These are phyloP conservation scores for Anser cygnoides DNA, from an alignment of 2,113 vertebrate genomes.

Conservation along the genomic window DNA sequence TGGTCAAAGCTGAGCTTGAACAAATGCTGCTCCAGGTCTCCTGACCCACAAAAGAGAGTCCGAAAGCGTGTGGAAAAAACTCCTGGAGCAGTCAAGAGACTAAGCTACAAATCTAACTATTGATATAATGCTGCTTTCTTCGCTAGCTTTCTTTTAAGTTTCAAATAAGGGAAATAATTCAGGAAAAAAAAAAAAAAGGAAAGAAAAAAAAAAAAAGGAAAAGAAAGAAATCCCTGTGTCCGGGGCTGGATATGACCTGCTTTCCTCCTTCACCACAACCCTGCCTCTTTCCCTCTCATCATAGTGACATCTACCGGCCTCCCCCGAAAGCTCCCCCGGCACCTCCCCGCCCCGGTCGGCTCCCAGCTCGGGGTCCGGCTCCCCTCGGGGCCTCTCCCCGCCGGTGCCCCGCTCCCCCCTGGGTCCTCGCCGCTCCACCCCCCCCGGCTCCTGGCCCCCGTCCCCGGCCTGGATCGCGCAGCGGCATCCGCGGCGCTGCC, in stretches of 20 bases:
- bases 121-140: neutral
- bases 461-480: too few relatives aligned
- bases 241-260: neutral
- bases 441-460: too few relatives aligned
- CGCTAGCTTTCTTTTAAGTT: neutral
- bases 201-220: too few relatives aligned
- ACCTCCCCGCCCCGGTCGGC: neutral
- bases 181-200: fast-evolving
- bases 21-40: neutral
- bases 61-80: neutral
- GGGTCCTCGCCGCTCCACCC: too few relatives aligned
- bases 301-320: slow-evolving; percentile 74
- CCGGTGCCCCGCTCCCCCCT: neutral
- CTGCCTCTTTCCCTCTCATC: neutral
- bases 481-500: neutral
- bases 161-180: neutral
- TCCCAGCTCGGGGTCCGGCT: neutral
- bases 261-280: neutral
- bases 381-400: neutral
- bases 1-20: neutral
- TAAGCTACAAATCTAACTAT: neutral
- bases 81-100: neutral
- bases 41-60: neutral
- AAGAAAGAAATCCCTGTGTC: too few relatives aligned
- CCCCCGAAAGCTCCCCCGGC: neutral